A percentile compares a stretch with the other conserved stretches of the same genome.
Conservation (phyloP, 1,140 invertebrate genomes). For the Drosophila navojoa region DNA sequence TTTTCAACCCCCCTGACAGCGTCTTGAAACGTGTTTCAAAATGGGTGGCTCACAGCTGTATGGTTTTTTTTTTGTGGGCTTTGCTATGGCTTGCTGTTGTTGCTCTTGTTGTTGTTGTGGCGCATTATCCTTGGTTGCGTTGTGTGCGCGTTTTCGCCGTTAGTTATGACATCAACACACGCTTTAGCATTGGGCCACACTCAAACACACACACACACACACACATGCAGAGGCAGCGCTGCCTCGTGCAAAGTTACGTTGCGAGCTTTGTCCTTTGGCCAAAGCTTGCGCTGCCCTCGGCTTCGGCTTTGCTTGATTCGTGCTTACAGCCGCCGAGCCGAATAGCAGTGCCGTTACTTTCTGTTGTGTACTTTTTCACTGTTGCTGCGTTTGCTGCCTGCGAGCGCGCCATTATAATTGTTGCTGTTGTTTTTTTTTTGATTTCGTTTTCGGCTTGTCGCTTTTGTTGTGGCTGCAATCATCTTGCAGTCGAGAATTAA, state of each 20-base stretch:
- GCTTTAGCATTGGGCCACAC: constrained; percentile 38
- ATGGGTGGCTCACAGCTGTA: constrained; percentile 53
- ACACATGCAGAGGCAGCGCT: constrained; percentile 14
- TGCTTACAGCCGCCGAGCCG: constrained; percentile 46
- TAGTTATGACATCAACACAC: constrained; percentile 77
- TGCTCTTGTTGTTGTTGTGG: constrained; percentile 36
- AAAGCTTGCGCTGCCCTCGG: constrained; percentile 49
- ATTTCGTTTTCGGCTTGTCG: background rate
- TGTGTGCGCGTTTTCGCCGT: constrained; percentile 40
- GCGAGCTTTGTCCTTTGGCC: constrained; percentile 61
- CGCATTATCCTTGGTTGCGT: constrained; percentile 42
- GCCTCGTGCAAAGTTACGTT: constrained; percentile 5
- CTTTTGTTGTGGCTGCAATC: constrained; percentile 20
- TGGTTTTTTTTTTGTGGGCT: constrained; percentile 10
- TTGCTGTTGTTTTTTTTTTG: background rate
- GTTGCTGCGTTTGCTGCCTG: constrained; percentile 9
- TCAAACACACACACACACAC: constrained; percentile 7
- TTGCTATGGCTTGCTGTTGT: constrained; percentile 8
- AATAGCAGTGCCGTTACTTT: constrained; percentile 9
- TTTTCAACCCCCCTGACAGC: constrained; percentile 46
- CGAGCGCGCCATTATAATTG: constrained; percentile 3
- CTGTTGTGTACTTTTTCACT: background rate
- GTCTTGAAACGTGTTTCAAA: constrained; percentile 73
- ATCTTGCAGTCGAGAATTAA: constrained; percentile 53
- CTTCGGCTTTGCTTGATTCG: constrained; percentile 50